Base-by-base conservation (phyloP, 2,113 vertebrate genomes). In the Lota lota region DNA sequence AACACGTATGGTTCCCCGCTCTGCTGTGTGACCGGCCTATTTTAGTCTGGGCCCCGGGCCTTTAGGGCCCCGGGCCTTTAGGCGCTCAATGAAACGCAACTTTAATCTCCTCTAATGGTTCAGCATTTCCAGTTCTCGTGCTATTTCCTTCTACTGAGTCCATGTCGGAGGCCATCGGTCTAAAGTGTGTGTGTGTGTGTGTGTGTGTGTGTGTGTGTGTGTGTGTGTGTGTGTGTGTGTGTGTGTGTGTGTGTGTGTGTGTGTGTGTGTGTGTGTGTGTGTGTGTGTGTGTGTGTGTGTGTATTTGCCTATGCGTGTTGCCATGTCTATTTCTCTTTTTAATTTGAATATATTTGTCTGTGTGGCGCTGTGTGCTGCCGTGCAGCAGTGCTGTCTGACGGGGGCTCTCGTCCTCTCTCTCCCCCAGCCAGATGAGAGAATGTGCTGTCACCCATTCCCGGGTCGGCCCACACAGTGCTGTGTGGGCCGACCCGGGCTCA, bases 41-140 rank as follows among this genome's bases (percentile, higher is more conserved):
- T 33, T 33, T 33, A 33, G 28, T 33, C 28, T 6, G 28, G 28
- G 8, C 51, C 7, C 51, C 4, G 28, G 4, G 51, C 3, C 51
- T 53, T n/a, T n/a, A n/a, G 51, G 47, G 18, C 65, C 24, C 28
- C 68, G 74, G 19, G 70, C 61, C 61, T 2, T 20, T 22, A 60
- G 21, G 28, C 33, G 57, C 28, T 64, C 59, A 40, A 2, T 22
- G 61, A 70, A 14, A 77, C 21, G 11, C 28, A 61, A 70, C 66
- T 64, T 66, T 64, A 64, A 83, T 78, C 73, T 82, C 40, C 67
- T 73, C 56, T 63, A 67, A 77, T 76, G 62, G 79, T 71, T 61
- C 70, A 67, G 59, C 64, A 75, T 22, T 76, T 68, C 67, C 68
- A 81, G 71, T 85, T 75, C 71, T 70, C 82, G 79, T 75, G 78